Base-by-base conservation (phyloP, 2,797 vertebrate genomes). In the Calcarius lapponicus region DNA sequence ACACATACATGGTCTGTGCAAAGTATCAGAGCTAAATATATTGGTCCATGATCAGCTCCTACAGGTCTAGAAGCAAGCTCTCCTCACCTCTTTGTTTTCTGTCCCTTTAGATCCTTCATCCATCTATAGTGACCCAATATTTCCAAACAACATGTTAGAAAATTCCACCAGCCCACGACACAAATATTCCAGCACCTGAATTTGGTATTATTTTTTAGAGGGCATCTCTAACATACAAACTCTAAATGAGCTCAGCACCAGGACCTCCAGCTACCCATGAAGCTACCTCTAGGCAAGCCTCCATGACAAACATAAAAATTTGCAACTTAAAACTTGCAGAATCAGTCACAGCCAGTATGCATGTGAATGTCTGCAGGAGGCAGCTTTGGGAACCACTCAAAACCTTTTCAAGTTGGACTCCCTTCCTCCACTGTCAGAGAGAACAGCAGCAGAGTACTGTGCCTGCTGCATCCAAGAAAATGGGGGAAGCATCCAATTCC, bases 51-150 rank as follows among this genome's bases (percentile, higher is more conserved):
- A 92, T 24, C 3, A 6, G 25, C 22, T 92, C 13, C 67, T 48
- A 40, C 6, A 69, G 4, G 25, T 40, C 43, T 18, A 3, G 5
- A 86, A 58, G 21, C 10, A 86, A 47, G 13, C 22, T 73, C 40
- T 80, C 29, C 31, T 87, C 48, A 51, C 3, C 7, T 47, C 38
- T 60, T 62, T 1, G 0, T 83, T 42, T 88, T 73, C 51, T 48
- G 16, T 25, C 28, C 70, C 50, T 89, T 75, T 51, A 72, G 16
- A 47, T 2, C 13, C 21, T 75, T 62, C 18, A 58, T 47, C 24
- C n/a, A 70, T 3, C 19, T 60, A 19, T 12, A 61, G 9, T 12
- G 11, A 80, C 16, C 13, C 6, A 50, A 8, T 0, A 0, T 32
- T 70, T 70, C 40, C 6, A 9, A 79, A 9, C 28, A 56, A 31